phyloP scores from a whole-genome alignment of 2,113 vertebrate genomes.

The Melanotaenia duboulayi region DNA sequence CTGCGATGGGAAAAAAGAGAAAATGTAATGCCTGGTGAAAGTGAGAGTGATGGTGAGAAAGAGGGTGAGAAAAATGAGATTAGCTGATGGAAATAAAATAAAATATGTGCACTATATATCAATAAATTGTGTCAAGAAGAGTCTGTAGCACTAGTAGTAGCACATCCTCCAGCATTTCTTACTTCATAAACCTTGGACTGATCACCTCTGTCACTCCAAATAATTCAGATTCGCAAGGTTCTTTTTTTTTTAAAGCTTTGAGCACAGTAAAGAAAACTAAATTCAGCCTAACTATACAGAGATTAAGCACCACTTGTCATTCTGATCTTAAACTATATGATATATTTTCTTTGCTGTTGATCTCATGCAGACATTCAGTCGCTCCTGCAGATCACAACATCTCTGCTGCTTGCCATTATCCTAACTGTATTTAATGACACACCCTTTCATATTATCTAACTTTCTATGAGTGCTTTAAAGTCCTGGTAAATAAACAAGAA shows the following conservation, averaged over 20 bases:
- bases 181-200: conserved; percentile 2
- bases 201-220: conserved; percentile 3
- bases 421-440: conserved; percentile 23
- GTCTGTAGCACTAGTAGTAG: conserved; percentile 1
- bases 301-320: conserved; percentile 11
- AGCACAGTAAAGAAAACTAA: background rate
- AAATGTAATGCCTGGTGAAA: conserved; percentile 14
- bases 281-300: background rate
- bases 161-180: conserved; percentile 17
- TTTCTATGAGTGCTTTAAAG: conserved; percentile 19
- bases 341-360: conserved; percentile 22
- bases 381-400: conserved; percentile 40
- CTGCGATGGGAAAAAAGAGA: conserved; percentile 1
- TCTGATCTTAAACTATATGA: conserved; percentile 16
- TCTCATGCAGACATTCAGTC: conserved; percentile 44
- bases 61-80: conserved; percentile 34
- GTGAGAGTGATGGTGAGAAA: conserved; percentile 38
- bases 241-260: conserved; percentile 2
- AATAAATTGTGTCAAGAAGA: conserved; percentile 4
- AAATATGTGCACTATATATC: conserved; percentile 9
- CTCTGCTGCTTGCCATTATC: conserved; percentile 16
- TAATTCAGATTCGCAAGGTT: background rate
- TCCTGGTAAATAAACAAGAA: conserved; percentile 1
- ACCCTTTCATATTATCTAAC: conserved; percentile 18
- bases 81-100: conserved; percentile 24